These are phyloP conservation scores for Gobius niger DNA, from an alignment of 2,113 vertebrate genomes.

Conservation along the genomic window DNA sequence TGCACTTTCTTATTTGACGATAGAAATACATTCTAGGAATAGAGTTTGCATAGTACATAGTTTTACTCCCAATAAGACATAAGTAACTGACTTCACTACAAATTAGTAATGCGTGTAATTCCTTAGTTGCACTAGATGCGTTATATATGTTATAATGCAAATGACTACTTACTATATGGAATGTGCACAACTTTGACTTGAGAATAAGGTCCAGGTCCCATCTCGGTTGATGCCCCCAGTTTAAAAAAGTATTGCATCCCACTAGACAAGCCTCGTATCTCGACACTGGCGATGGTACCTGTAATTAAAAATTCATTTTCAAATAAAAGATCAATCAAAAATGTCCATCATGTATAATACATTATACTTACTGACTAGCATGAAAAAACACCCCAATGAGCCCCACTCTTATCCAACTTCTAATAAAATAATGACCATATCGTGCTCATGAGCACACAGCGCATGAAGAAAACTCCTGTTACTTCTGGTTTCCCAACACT, in stretches of 20 bases:
- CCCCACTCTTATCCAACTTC: too few relatives aligned
- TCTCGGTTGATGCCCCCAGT: slow-evolving; percentile 88
- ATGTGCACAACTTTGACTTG: slow-evolving; percentile 87
- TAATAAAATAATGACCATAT: too few relatives aligned
- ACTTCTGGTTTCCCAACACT: too few relatives aligned
- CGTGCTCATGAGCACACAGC: too few relatives aligned
- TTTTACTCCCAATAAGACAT: neutral
- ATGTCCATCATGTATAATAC: too few relatives aligned
- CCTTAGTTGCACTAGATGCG: too few relatives aligned
- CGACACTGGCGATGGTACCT: slow-evolving; percentile 89
- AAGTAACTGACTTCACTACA: too few relatives aligned
- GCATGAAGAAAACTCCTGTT: too few relatives aligned
- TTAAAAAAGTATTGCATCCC: slow-evolving; percentile 93
- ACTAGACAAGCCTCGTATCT: slow-evolving; percentile 85
- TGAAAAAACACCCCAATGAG: too few relatives aligned
- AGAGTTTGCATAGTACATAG: neutral
- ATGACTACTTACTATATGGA: slow-evolving; percentile 70
- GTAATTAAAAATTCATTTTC: slow-evolving; percentile 6
- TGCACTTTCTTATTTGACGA: slow-evolving; percentile 16
- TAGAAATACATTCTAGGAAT: neutral
- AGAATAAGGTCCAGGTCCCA: slow-evolving; percentile 91
- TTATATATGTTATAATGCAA: neutral
- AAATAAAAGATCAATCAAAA: neutral
- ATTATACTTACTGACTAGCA: too few relatives aligned
- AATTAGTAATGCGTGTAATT: too few relatives aligned